These are phyloP conservation scores for Oscheius sp. DNA, from an alignment of 1,140 invertebrate species.

Conservation along the genomic window DNA sequence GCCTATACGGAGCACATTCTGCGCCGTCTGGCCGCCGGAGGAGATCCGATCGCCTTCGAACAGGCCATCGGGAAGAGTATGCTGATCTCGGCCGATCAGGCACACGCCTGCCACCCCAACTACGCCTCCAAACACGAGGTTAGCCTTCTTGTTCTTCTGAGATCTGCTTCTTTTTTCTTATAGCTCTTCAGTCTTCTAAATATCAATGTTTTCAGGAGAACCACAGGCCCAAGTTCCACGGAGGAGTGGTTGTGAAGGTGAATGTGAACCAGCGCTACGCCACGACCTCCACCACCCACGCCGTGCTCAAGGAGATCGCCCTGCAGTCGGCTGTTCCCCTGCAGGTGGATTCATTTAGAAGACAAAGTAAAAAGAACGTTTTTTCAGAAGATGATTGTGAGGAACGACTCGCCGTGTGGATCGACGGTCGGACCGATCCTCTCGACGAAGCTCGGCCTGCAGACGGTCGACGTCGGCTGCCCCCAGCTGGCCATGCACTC, in stretches of 20 bases:
- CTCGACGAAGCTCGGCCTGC: conserved; percentile 63
- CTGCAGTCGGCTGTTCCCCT: conserved; percentile 61
- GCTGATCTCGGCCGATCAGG: conserved; percentile 45
- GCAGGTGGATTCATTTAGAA: conserved; percentile 17
- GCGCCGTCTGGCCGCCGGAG: conserved; percentile 41
- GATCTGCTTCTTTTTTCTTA: too few relatives aligned
- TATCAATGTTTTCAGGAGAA: too few relatives aligned
- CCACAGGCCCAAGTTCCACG: conserved; percentile 55
- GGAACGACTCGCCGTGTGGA: conserved; percentile 64
- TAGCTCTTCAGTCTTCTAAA: too few relatives aligned
- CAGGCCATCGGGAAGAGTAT: conserved; percentile 25
- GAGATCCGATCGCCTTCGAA: conserved; percentile 58
- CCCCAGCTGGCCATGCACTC: conserved; percentile 66
- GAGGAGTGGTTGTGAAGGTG: conserved; percentile 64
- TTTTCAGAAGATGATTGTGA: conserved; percentile 64
- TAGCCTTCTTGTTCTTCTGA: too few relatives aligned
- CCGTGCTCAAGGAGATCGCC: conserved; percentile 63
- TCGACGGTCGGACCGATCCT: conserved; percentile 66
- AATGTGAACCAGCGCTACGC: conserved; percentile 66
- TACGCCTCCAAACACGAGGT: conserved; percentile 60
- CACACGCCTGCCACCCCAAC: conserved; percentile 36
- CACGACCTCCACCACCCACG: conserved; percentile 63
- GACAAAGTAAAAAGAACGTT: conserved; percentile 1
- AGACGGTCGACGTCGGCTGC: conserved; percentile 63
- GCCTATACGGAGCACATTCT: conserved; percentile 62